Evolutionary conservation across 2,113 vertebrate genomes (phyloP), one percentile per base, ranked within the genome.

Genomic region (Peromyscus californicus): DNA sequence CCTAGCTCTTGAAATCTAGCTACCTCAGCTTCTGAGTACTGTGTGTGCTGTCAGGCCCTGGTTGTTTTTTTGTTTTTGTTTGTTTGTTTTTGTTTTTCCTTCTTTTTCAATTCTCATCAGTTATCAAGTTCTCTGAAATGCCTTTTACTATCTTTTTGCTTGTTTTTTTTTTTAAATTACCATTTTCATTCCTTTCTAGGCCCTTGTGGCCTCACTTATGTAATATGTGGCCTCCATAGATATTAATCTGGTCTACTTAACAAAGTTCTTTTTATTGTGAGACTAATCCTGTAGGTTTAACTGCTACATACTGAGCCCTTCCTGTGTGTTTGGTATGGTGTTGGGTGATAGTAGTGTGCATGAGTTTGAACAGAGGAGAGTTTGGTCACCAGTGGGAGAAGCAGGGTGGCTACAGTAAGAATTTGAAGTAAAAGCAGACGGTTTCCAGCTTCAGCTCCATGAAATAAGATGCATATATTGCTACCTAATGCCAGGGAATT

Each of bases 151-250:
- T 74, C 83, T 97, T 67, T 89, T 86, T 89, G 26, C 83, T 94
- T 97, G 45, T 57, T 92, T 61, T 5, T 42, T 91, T 33, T 69
- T 51, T 51, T 51, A 8, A 51, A 45, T 83, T 54, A 51, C n/a
- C 57, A 45, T 92, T 95, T 92, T 95, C 48, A 76, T 93, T 96
- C 69, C 2, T 96, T 96, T 74, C 57, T 94, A 72, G 69, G 15
- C 84, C 70, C 26, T 94, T 33, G 54, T 85, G 63, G 74, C 57
- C 74, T 94, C 63, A 92, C 21, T 72, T 26, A 29, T 72, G 0
- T 84, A 88, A 75, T 82, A 17, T 51, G 48, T 51, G 63, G 74
- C 4, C 48, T 85, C 54, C 54, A 24, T n/a, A 94, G 57, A 45
- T 8, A 21, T 75, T 80, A 48, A 93, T 22, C 36, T 91, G 45